A percentile compares a stretch with the other conserved stretches of the same genome.
phyloP scores from a whole-genome alignment of 2,113 vertebrate genomes.

The Pterocles burchelli region DNA sequence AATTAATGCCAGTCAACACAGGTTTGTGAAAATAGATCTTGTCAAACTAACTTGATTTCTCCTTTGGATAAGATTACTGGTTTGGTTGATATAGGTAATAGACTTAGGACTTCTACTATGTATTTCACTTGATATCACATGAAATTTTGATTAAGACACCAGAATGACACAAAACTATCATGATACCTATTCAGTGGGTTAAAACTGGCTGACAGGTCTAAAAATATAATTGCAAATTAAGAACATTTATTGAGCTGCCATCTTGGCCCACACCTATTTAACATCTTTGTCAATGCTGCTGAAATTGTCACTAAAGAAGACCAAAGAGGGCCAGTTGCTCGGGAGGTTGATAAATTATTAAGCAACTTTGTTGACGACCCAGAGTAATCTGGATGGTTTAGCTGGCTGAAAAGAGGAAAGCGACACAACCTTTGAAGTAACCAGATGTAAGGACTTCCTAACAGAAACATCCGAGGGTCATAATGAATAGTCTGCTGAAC shows the following conservation, averaged over 20 bases:
- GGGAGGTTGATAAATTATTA: not conserved
- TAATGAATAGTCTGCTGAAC: not conserved
- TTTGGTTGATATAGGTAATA: conserved; percentile 42
- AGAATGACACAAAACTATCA: not conserved
- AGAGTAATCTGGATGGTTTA: not conserved
- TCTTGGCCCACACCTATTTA: not conserved
- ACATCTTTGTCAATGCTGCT: not conserved
- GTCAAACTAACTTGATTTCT: conserved; percentile 56
- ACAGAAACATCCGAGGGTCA: not conserved
- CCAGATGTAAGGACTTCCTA: not conserved
- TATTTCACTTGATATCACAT: not conserved
- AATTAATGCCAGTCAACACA: conserved; percentile 65
- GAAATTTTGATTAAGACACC: conserved; percentile 4
- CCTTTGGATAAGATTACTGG: conserved; percentile 54
- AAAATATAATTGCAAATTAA: not conserved
- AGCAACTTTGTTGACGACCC: not conserved
- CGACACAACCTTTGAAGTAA: not conserved
- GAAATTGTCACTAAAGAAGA: not conserved
- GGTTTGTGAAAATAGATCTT: conserved; percentile 56
- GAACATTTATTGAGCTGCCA: not conserved
- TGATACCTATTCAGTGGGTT: not conserved
- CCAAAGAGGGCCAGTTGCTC: not conserved
- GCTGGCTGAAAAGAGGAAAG: not conserved
- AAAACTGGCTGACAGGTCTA: not conserved
- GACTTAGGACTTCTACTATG: not conserved